These are phyloP conservation scores for Corydoras sp. DNA, from an alignment of 2,113 vertebrate genomes.

Conservation along the genomic window DNA sequence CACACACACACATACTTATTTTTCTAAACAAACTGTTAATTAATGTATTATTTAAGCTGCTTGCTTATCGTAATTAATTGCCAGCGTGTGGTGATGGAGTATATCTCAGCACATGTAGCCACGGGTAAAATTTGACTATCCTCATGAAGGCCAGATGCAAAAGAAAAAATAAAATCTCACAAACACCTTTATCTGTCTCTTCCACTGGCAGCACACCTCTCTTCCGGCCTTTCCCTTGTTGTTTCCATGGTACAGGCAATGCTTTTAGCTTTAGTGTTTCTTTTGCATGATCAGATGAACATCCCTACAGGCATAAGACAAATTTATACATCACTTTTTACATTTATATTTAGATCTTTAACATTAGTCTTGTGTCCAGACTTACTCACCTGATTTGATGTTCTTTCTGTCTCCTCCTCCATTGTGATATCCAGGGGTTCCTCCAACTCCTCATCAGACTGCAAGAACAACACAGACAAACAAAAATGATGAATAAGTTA, in stretches of 20 bases:
- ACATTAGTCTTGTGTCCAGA: background rate
- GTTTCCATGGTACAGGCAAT: conserved; percentile 65
- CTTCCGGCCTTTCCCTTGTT: conserved; percentile 56
- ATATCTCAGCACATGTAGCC: too few relatives aligned
- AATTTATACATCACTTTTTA: background rate
- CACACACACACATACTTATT: too few relatives aligned
- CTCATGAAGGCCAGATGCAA: background rate
- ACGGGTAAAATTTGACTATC: too few relatives aligned
- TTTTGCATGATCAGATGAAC: conserved; percentile 44
- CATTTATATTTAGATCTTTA: too few relatives aligned
- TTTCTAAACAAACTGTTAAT: too few relatives aligned
- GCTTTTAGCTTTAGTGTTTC: conserved; percentile 58
- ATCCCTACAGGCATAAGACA: conserved; percentile 41
- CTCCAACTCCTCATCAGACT: conserved; percentile 66
- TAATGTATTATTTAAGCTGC: too few relatives aligned
- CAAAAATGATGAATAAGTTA: background rate
- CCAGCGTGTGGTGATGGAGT: too few relatives aligned
- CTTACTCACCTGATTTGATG: conserved; percentile 69
- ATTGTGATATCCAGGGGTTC: conserved; percentile 60
- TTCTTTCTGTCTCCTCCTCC: conserved; percentile 62
- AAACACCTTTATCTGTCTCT: conserved; percentile 47
- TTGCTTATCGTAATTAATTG: too few relatives aligned
- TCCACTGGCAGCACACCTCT: conserved; percentile 25
- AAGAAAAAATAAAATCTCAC: background rate
- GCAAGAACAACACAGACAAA: background rate